Base-by-base conservation (phyloP, 2,888 invertebrate genomes). In the Drymonia ruficornis region DNA sequence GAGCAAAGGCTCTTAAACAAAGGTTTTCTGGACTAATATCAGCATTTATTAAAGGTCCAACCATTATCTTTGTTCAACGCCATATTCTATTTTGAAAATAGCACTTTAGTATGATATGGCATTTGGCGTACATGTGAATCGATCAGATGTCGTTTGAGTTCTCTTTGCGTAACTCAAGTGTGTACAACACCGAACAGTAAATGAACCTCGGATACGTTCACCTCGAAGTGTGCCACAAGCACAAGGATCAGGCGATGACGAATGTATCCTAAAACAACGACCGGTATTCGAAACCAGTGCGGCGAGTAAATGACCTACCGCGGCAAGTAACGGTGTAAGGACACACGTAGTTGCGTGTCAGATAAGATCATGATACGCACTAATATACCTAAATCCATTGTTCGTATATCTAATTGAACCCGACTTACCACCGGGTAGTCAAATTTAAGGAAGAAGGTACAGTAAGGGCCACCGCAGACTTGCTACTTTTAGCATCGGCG, bases 161-260 rank as follows among this genome's bases (percentile, higher is more conserved):
- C 36, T 36, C 12, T 13, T 36, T 36, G 36, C 36, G 36, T 36
- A 36, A 6, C n/a, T 36, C 36, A 45, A 29, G 28, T 45, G 45
- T 45, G 28, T 15, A 28, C 23, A 13, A 5, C 45, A 18, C 44
- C 18, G 34, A 38, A 50, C 50, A 63, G 58, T 55, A 49, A 45
- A 57, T 51, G 45, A 59, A 44, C 46, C 53, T 49, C 47, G 47
- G 45, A 59, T 62, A 55, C 67, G 55, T 61, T 72, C 66, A 73
- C 71, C 74, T 73, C 67, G 60, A 80, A 70, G 57, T 71, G 65
- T 76, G 78, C 53, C 74, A 69, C 74, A 76, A 76, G 80, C 80
- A 81, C 83, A 81, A 81, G 81, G 79, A 80, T 72, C 72, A 67
- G 56, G 50, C 49, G 43, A 54, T 67, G 76, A 69, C 72, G 70